Percentiles rank a stretch among this genome's conserved stretches.
phyloP scores from a whole-genome alignment of 2,888 invertebrate genomes.

The Aphodius granarius region DNA sequence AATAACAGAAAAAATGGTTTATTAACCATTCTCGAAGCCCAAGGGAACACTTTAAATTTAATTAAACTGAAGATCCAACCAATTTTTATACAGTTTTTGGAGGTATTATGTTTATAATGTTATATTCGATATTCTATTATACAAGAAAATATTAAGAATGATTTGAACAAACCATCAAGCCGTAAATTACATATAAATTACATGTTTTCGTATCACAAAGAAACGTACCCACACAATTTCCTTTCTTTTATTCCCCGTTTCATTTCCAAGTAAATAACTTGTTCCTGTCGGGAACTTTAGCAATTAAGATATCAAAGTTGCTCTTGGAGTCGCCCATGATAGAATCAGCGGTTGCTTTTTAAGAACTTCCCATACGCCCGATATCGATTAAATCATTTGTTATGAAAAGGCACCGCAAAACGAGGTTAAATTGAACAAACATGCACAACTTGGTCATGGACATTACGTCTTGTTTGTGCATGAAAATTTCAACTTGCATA shows the following conservation, averaged over 20 bases:
- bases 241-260: background rate
- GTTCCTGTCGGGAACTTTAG: background rate
- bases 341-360: background rate
- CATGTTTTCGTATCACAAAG: background rate
- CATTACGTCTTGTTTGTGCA: background rate
- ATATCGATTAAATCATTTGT: background rate
- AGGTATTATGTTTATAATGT: background rate
- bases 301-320: background rate
- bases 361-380: background rate
- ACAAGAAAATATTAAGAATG: background rate
- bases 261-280: background rate
- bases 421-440: background rate
- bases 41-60: background rate
- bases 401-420: background rate
- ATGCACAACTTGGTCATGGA: background rate
- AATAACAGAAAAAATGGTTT: background rate
- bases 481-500: background rate
- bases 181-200: background rate
- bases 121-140: background rate
- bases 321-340: background rate
- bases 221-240: background rate
- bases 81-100: background rate
- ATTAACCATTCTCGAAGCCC: background rate
- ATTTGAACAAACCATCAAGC: background rate
- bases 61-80: background rate